Evolutionary conservation across 2,113 vertebrate species (phyloP), one percentile per base, ranked within the genome.

Genomic region (Poecilia latipinna): DNA sequence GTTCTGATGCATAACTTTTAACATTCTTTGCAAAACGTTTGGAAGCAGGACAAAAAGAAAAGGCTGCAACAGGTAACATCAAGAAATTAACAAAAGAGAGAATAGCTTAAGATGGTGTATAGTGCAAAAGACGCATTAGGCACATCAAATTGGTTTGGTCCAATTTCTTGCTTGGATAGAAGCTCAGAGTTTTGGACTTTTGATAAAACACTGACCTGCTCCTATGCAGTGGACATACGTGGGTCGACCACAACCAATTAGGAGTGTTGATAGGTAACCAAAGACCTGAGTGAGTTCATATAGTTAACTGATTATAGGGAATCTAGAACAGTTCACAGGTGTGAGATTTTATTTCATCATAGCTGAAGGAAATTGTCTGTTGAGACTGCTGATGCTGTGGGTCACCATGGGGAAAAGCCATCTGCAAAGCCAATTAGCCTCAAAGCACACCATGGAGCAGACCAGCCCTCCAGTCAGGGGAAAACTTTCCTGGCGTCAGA

Each of bases 361-460:
- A 57, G 17, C 22, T 57, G 5, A n/a, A 57, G 22, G 6, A 57
- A 57, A 57, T 57, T n/a, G 62, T 68, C 69, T 51, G 74, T 39
- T 44, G 80, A 75, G 85, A 78, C 78, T 82, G 85, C 83, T 69
- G 78, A 87, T 88, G 51, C 32, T 15, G 37, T 28, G 75, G 89
- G 83, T 90, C 90, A 91, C 67, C 66, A 62, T 42, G 68, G 84
- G 83, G 70, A 89, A 90, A 88, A 79, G 82, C 78, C 51, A 78
- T 92, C 92, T 93, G 93, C 85, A 89, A 93, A 93, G 91, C 92
- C 88, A 94, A 91, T 92, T 92, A 93, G 87, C 84, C 74, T 87
- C 91, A 81, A 57, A 2, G 77, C 73, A 64, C 83, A 71, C 80
- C 78, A 82, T 87, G 87, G 93, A 92, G 82, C 85, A 91, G 89